Percentiles rank a stretch among this genome's conserved stretches.
Evolutionary conservation across 2,113 vertebrate species (phyloP).

Genomic region (Microcebus tavaratra): DNA sequence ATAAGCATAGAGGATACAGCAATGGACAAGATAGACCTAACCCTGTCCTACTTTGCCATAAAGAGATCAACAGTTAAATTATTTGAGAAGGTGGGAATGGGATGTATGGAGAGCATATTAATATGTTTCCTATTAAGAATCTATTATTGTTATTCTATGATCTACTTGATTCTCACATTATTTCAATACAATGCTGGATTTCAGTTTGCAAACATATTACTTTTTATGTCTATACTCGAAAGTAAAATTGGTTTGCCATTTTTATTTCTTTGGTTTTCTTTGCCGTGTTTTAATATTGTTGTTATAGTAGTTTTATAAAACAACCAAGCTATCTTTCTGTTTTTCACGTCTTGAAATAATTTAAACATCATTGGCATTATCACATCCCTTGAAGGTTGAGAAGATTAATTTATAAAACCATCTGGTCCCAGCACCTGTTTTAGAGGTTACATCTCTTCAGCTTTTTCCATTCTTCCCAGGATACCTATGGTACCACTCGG

Average conservation of each 20-base stretch:
- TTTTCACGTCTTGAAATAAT: not conserved
- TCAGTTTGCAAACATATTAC: not conserved
- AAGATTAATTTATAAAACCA: not conserved
- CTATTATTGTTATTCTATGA: not conserved
- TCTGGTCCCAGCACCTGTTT: conserved; percentile 1
- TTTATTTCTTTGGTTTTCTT: not conserved
- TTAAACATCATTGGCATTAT: not conserved
- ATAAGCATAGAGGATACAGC: not conserved
- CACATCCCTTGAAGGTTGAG: not conserved
- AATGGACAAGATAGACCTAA: not conserved
- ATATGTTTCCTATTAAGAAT: not conserved
- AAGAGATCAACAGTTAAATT: not conserved
- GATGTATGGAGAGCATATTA: not conserved
- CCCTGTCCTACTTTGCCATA: not conserved
- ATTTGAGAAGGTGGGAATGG: not conserved
- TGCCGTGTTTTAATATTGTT: not conserved
- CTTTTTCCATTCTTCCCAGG: not conserved
- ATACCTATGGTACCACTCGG: not conserved
- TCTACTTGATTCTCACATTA: not conserved
- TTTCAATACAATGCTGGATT: not conserved
- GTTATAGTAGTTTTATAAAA: not conserved
- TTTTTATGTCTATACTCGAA: not conserved
- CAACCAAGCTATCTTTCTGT: not conserved
- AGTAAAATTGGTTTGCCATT: not conserved
- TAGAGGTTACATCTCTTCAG: not conserved